Evolutionary conservation across 2,888 invertebrate species (phyloP).

Genomic region (Cordilura impudica): DNA sequence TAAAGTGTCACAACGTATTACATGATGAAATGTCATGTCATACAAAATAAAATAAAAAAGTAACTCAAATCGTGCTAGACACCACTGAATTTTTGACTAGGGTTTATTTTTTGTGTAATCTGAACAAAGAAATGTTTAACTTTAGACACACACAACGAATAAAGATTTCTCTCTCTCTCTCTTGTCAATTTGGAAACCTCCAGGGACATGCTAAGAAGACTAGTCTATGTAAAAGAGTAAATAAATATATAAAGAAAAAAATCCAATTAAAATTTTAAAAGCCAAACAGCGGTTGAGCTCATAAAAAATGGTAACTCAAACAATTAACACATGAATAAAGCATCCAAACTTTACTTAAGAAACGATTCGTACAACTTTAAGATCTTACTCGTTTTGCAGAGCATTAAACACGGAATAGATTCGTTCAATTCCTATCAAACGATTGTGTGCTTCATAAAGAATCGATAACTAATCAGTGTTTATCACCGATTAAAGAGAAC

Average conservation of each 20-base stretch:
- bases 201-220: slow-evolving; percentile 47
- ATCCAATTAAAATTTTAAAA: slow-evolving; percentile 59
- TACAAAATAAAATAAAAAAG: slow-evolving; percentile 14
- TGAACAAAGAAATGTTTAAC: slow-evolving; percentile 45
- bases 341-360: background rate
- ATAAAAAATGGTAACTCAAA: slow-evolving; percentile 18
- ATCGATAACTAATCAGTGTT: too few species aligned
- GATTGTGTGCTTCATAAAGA: too few species aligned
- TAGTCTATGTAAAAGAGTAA: slow-evolving; percentile 41
- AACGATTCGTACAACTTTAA: slow-evolving; percentile 1
- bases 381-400: slow-evolving; percentile 12
- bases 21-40: slow-evolving; percentile 48
- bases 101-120: slow-evolving; percentile 26
- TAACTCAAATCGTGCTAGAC: slow-evolving; percentile 26
- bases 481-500: too few species aligned
- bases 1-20: slow-evolving; percentile 67
- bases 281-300: slow-evolving; percentile 34
- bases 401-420: too few species aligned
- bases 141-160: slow-evolving; percentile 42
- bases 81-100: slow-evolving; percentile 26
- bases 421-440: too few species aligned
- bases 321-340: slow-evolving; percentile 31
- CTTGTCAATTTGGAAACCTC: slow-evolving; percentile 34
- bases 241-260: slow-evolving; percentile 44
- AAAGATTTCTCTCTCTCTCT: background rate